Conservation (phyloP, 2,797 vertebrate genomes). For the Hypotaenidia philippensis region DNA sequence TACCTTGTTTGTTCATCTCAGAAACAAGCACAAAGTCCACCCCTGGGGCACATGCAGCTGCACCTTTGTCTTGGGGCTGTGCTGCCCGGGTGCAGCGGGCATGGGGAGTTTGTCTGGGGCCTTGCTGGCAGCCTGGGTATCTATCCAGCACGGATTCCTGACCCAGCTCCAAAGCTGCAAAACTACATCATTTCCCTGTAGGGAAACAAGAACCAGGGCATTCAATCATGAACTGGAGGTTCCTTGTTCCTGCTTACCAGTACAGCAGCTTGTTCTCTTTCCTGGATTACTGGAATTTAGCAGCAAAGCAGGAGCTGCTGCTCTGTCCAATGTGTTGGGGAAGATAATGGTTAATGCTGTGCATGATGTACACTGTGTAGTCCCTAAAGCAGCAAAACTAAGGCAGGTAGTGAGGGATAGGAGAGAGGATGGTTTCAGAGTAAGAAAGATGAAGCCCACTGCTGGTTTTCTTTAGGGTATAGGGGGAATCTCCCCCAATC, state of each 20-base stretch:
- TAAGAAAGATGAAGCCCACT: background rate
- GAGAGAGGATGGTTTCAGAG: background rate
- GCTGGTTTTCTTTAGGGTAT: background rate
- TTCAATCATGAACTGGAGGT: background rate
- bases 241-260: background rate
- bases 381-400: background rate
- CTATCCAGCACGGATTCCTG: background rate
- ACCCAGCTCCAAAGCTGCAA: background rate
- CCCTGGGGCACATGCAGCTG: background rate
- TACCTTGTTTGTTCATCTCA: constrained; percentile 57
- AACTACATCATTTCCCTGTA: background rate
- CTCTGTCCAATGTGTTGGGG: fast-evolving
- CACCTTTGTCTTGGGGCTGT: background rate
- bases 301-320: background rate
- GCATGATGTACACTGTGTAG: fast-evolving
- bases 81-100: background rate
- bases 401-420: background rate
- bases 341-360: background rate
- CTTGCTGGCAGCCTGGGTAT: background rate
- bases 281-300: background rate
- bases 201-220: background rate
- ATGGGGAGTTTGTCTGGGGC: background rate
- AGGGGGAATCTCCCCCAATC: background rate
- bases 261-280: background rate
- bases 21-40: constrained; percentile 47